Percentiles rank a stretch among this genome's conserved stretches.
phyloP scores from a whole-genome alignment of 2,113 vertebrate genomes.

The Carassius gibelio region DNA sequence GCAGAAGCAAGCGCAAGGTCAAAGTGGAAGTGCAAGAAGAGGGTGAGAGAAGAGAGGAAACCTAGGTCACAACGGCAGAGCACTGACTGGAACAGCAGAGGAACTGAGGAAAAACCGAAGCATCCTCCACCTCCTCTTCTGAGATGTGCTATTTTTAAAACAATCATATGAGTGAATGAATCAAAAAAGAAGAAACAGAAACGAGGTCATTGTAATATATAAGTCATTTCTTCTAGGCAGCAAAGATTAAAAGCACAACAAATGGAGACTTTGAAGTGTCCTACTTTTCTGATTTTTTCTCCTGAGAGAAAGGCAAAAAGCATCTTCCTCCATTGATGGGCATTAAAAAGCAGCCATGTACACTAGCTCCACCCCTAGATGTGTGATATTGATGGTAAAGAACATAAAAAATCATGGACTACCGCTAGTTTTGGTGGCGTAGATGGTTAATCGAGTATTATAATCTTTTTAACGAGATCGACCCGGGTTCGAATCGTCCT shows the following conservation, averaged over 20 bases:
- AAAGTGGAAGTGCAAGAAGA: slow-evolving; percentile 44
- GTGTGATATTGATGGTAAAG: too few relatives aligned
- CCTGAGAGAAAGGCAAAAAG: not conserved
- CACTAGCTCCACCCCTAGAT: too few relatives aligned
- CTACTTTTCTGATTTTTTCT: not conserved
- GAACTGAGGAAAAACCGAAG: not conserved
- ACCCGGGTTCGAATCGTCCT: too few relatives aligned
- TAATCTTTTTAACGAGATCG: too few relatives aligned
- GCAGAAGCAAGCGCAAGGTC: slow-evolving; percentile 2
- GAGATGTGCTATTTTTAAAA: slow-evolving; percentile 4
- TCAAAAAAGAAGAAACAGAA: not conserved
- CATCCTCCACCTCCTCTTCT: not conserved
- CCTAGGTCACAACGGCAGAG: slow-evolving; percentile 37
- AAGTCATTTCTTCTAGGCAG: not conserved
- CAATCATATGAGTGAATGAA: not conserved
- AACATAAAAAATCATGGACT: too few relatives aligned
- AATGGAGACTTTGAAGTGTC: not conserved
- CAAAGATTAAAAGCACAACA: not conserved
- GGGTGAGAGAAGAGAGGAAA: slow-evolving; percentile 38
- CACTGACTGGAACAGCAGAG: slow-evolving; percentile 36
- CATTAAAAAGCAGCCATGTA: too few relatives aligned
- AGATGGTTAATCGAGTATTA: too few relatives aligned
- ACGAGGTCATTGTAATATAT: not conserved
- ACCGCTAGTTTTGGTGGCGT: too few relatives aligned
- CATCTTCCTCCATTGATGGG: not conserved